These are phyloP conservation scores for Aphelocoma coerulescens DNA, from an alignment of 2,113 vertebrate species.

Conservation along the genomic window DNA sequence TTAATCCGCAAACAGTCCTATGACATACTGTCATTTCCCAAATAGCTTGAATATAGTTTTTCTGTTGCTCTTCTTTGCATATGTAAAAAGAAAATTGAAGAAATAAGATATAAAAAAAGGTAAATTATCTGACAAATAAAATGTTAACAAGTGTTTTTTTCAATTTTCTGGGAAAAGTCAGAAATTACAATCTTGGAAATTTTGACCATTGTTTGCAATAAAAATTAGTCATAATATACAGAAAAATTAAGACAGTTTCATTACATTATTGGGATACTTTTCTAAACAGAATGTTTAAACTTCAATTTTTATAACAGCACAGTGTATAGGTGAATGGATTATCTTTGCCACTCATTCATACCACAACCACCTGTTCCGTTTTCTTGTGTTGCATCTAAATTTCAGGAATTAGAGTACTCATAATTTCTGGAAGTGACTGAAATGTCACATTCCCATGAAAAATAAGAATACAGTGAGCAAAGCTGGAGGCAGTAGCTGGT, in stretches of 20 bases:
- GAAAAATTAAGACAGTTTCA: not conserved
- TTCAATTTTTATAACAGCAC: not conserved
- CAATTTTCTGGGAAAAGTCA: not conserved
- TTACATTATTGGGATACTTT: not conserved
- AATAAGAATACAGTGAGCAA: not conserved
- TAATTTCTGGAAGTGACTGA: constrained; percentile 6
- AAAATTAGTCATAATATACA: not conserved
- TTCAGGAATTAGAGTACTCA: not conserved
- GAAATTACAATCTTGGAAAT: not conserved
- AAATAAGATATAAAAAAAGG: not conserved
- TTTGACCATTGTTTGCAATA: not conserved
- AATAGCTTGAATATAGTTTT: not conserved
- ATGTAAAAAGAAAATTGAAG: not conserved
- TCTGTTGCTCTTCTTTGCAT: not conserved
- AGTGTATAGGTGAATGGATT: not conserved
- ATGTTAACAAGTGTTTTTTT: not conserved
- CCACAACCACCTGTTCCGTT: not conserved
- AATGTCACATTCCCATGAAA: not conserved
- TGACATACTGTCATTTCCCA: not conserved
- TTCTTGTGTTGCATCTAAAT: not conserved
- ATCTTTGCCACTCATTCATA: not conserved
- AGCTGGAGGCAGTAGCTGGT: not conserved
- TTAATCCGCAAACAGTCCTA: not conserved
- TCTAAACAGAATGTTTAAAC: not conserved
- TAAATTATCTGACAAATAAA: not conserved